Evolutionary conservation across 2,113 vertebrate genomes (phyloP).

Genomic region (Grammomys dolichurus): DNA sequence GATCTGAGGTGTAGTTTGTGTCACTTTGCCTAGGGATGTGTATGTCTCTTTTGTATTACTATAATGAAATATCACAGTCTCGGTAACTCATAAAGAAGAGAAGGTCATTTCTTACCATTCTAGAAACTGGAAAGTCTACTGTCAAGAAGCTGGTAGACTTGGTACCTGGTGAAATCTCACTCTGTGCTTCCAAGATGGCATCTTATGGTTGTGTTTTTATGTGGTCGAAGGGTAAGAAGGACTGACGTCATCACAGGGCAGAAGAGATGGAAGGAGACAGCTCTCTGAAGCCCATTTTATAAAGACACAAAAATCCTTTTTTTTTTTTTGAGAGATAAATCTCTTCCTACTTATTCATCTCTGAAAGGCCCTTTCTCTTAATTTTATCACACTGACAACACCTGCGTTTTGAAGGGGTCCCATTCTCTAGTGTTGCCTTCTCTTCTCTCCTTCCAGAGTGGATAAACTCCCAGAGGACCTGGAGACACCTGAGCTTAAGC

Average conservation of each 20-base stretch:
- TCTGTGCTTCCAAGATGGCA: not conserved
- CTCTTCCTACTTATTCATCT: not conserved
- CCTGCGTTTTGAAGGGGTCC: not conserved
- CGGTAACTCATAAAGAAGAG: not conserved
- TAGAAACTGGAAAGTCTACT: not conserved
- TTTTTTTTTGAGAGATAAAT: not conserved
- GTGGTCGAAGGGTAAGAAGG: no score
- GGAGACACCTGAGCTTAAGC: not conserved
- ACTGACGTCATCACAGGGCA: not conserved
- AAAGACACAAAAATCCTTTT: not conserved
- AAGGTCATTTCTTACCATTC: not conserved
- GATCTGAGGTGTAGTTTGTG: not conserved
- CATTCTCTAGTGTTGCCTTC: not conserved
- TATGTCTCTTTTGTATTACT: not conserved
- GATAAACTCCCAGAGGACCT: not conserved
- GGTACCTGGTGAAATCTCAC: not conserved
- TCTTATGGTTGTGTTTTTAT: not conserved
- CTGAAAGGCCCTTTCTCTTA: not conserved
- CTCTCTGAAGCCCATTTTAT: not conserved
- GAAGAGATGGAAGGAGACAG: not conserved
- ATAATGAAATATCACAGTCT: not conserved
- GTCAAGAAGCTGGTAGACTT: not conserved
- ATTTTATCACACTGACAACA: not conserved
- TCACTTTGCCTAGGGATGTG: not conserved
- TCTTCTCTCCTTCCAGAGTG: not conserved